Percentiles rank a stretch among this genome's conserved stretches.
phyloP scores from a whole-genome alignment of 2,888 invertebrate species.

The Abrostola triplasia region DNA sequence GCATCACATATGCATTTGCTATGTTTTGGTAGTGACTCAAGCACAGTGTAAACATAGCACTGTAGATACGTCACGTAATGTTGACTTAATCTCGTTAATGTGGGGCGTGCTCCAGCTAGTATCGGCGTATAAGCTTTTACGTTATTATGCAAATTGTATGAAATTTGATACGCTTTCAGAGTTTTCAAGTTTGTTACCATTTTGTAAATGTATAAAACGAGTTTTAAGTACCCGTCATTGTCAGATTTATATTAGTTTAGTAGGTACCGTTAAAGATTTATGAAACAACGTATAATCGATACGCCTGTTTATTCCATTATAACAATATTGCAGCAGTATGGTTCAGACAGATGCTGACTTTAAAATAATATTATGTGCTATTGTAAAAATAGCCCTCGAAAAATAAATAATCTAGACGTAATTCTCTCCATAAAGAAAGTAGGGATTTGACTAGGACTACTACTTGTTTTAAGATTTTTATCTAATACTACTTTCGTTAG shows the following conservation, averaged over 20 bases:
- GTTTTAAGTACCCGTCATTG: no score
- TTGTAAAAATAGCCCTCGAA: no score
- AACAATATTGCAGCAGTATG: neutral
- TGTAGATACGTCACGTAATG: constrained; percentile 78
- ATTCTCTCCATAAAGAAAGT: no score
- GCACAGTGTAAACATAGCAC: constrained; percentile 64
- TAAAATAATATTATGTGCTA: constrained; percentile 14
- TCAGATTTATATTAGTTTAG: no score
- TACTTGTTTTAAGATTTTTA: no score
- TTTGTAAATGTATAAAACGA: constrained; percentile 53
- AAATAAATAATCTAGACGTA: no score
- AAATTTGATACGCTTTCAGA: constrained; percentile 76
- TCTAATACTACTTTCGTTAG: no score
- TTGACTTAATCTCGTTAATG: constrained; percentile 80
- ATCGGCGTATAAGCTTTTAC: constrained; percentile 78
- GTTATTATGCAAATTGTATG: constrained; percentile 78
- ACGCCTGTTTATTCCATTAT: no score
- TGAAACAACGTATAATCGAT: no score
- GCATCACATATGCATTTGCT: constrained; percentile 23
- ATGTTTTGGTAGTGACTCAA: constrained; percentile 33
- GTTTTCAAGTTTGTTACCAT: constrained; percentile 67
- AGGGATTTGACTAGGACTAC: no score
- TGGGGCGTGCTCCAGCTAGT: constrained; percentile 71
- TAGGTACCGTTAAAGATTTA: no score
- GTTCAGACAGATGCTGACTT: constrained; percentile 55